Conservation (phyloP, 1,140 invertebrate genomes). For the Lepidostoma basale region DNA sequence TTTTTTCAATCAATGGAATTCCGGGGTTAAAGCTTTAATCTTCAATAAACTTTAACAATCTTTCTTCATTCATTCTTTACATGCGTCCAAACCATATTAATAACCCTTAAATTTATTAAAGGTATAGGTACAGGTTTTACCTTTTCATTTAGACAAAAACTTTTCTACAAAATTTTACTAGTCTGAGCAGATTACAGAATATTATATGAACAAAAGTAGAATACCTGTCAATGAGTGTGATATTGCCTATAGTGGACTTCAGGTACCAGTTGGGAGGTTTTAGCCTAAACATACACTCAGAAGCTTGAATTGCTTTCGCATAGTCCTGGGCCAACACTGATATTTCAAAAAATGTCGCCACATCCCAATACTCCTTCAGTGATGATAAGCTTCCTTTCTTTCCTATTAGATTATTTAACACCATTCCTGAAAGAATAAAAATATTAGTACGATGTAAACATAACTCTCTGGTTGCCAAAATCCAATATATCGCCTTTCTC, state of each 20-base stretch:
- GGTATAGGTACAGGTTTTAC: not conserved
- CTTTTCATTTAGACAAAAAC: not conserved
- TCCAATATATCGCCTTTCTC: too few relatives aligned
- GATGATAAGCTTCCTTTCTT: slow-evolving; percentile 94
- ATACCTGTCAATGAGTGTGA: slow-evolving; percentile 85
- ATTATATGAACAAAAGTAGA: not conserved
- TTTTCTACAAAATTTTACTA: not conserved
- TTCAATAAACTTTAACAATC: too few relatives aligned
- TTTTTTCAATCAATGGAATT: too few relatives aligned
- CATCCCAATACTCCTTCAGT: slow-evolving; percentile 98
- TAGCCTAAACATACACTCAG: slow-evolving; percentile 98
- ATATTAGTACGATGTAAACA: slow-evolving; percentile 32
- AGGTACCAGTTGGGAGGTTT: slow-evolving; percentile 99
- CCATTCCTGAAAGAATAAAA: slow-evolving; percentile 75
- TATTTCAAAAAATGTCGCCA: slow-evolving; percentile 99
- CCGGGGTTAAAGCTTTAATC: too few relatives aligned
- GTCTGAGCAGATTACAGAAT: too few relatives aligned
- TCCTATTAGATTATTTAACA: slow-evolving; percentile 96
- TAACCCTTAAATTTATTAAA: too few relatives aligned
- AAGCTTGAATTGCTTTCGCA: slow-evolving; percentile 94
- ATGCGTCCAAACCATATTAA: too few relatives aligned
- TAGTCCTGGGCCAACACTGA: slow-evolving; percentile 97
- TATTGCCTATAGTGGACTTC: slow-evolving; percentile 98
- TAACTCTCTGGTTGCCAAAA: too few relatives aligned
- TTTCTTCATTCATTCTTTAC: too few relatives aligned